Conservation (phyloP, 2,113 vertebrate genomes). For the Prionailurus viverrinus region DNA sequence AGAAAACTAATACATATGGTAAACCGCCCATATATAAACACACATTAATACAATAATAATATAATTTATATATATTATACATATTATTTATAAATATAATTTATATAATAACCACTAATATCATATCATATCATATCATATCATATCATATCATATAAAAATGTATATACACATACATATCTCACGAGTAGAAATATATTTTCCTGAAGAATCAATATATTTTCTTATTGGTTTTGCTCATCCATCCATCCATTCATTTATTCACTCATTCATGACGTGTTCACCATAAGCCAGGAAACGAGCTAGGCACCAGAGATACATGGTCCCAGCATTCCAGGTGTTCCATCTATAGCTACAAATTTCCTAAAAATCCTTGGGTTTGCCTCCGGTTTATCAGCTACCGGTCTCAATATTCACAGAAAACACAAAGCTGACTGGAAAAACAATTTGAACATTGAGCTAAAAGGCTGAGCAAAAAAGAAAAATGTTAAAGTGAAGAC, state of each 20-base stretch:
- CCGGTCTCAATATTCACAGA: not conserved
- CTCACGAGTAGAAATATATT: not conserved
- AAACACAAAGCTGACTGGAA: constrained; percentile 26
- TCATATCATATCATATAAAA: not conserved
- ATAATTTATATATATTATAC: not conserved
- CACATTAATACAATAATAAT: not conserved
- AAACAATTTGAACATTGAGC: not conserved
- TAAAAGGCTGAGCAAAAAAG: not conserved
- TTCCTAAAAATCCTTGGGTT: not conserved
- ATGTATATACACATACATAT: not conserved
- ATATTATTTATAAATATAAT: too few species aligned
- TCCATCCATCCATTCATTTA: not conserved
- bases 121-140: not conserved
- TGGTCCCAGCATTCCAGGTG: not conserved
- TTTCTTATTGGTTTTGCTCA: not conserved
- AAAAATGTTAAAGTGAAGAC: not conserved
- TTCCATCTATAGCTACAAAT: not conserved
- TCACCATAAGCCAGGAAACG: not conserved
- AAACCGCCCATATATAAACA: not conserved
- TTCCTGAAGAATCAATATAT: not conserved
- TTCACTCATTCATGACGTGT: not conserved
- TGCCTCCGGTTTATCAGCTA: not conserved
- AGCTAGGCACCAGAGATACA: too few species aligned
- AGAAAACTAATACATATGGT: not conserved
- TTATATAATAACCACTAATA: not conserved